Base-by-base conservation (phyloP, 2,888 invertebrate genomes). In the Yponomeuta cagnagella region DNA sequence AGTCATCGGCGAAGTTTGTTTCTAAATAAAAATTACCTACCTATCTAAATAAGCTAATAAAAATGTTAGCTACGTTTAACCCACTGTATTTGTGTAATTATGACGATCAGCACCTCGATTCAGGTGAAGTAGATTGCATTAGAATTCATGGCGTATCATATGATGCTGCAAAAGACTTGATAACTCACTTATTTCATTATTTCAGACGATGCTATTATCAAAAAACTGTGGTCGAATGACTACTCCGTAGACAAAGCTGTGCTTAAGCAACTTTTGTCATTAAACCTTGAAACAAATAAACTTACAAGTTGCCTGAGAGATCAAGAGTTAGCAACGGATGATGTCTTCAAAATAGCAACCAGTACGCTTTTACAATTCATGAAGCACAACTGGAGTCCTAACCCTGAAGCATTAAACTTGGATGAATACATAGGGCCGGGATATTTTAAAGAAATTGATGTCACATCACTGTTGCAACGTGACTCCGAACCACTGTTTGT, bases 371-470 rank as follows among this genome's bases (percentile, higher is more conserved):
- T 96, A 70, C 92, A 93, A 43, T 98, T 97, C 86, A 93, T 96
- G 71, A 96, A 97, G 82, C 93, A 93, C 70, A 98, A 98, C 86
- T 98, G 97, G 94, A 95, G 95, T 70, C 96, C 97, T 0, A 96
- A 97, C 4, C 85, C 92, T 66, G 80, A 93, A 48, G 82, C 88
- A 58, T 79, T 90, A 0, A 79, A 84, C 67, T 77, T 93, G 68
- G 80, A 84, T 15, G 79, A 90, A 58, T 92, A 91, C 76, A 79
- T 93, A 30, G 84, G 85, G 10, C 73, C 75, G 1, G 82, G 87
- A 63, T 90, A 89, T 84, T 93, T 93, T 5, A 83, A 89, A 73
- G 76, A 81, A 65, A 74, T 92, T 58, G 88, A 93, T 77, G 89
- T 88, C 65, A 74, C 76, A 64, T 77, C 81, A 31, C 79, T 85